A percentile compares a stretch with the other conserved stretches of the same genome.
Conservation (phyloP, 2,888 invertebrate genomes). For the Girardia tigrina region DNA sequence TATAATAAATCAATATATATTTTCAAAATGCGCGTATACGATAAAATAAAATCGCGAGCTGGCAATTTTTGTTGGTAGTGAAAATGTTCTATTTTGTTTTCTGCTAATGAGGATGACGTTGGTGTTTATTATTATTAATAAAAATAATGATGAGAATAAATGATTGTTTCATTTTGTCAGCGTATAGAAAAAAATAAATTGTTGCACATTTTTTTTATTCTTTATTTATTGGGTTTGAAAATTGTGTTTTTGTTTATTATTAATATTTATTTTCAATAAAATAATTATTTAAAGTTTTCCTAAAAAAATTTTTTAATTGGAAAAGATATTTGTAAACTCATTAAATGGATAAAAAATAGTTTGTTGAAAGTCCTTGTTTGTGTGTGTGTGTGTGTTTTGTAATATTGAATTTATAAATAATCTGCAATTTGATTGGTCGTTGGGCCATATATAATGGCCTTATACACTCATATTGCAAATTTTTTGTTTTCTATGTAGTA, state of each 20-base stretch:
- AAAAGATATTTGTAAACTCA: too few relatives aligned
- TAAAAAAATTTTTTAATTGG: too few relatives aligned
- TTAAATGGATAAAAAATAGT: too few relatives aligned
- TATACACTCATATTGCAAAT: background rate
- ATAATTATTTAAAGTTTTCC: background rate
- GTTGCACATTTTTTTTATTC: constrained; percentile 18
- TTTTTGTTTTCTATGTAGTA: background rate
- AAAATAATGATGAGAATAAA: too few relatives aligned
- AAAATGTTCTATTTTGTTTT: too few relatives aligned
- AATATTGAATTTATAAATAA: background rate
- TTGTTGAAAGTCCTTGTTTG: background rate
- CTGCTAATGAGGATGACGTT: too few relatives aligned
- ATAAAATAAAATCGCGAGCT: constrained; percentile 3
- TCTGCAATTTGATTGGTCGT: background rate
- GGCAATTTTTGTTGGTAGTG: constrained; percentile 11
- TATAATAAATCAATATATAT: too few relatives aligned
- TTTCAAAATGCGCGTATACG: too few relatives aligned
- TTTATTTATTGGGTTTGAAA: background rate
- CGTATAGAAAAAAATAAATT: constrained; percentile 5
- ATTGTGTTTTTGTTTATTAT: background rate
- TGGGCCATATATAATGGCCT: background rate
- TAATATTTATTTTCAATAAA: background rate
- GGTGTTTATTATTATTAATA: too few relatives aligned
- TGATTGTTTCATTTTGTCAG: too few relatives aligned
- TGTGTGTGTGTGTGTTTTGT: background rate